These are phyloP conservation scores for Thaleichthys pacificus DNA, from an alignment of 2,797 vertebrate species.

Conservation along the genomic window DNA sequence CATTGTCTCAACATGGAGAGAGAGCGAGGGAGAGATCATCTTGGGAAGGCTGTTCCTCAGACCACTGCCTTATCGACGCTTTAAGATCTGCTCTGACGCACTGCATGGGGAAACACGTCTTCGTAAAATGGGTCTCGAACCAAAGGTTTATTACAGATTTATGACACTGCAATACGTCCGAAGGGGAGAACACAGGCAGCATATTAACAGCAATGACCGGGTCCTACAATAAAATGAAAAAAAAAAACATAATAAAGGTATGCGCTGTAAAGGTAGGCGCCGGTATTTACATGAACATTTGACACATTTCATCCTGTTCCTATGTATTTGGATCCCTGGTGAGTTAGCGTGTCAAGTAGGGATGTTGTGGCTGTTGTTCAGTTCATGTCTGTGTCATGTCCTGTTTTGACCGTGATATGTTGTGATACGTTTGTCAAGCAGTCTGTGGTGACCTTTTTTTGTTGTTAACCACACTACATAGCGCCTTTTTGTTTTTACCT, in stretches of 20 bases:
- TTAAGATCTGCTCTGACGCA: neutral
- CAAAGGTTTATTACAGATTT: neutral
- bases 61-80: neutral
- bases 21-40: neutral
- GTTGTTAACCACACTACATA: neutral
- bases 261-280: too few relatives aligned
- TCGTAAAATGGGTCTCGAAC: neutral
- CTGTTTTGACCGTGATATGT: neutral
- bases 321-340: neutral
- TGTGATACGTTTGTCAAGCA: neutral
- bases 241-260: too few relatives aligned
- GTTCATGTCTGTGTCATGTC: neutral
- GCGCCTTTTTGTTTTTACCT: neutral
- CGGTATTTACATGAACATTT: neutral
- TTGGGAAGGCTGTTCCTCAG: neutral
- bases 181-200: neutral
- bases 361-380: neutral
- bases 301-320: neutral
- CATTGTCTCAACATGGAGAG: slow-evolving; percentile 9
- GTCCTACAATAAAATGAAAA: neutral
- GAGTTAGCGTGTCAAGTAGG: neutral
- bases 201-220: neutral
- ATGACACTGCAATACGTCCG: neutral
- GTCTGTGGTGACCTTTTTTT: neutral
- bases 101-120: neutral